Evolutionary conservation across 2,113 vertebrate genomes (phyloP).

Genomic region (Chloroceryle aenea): DNA sequence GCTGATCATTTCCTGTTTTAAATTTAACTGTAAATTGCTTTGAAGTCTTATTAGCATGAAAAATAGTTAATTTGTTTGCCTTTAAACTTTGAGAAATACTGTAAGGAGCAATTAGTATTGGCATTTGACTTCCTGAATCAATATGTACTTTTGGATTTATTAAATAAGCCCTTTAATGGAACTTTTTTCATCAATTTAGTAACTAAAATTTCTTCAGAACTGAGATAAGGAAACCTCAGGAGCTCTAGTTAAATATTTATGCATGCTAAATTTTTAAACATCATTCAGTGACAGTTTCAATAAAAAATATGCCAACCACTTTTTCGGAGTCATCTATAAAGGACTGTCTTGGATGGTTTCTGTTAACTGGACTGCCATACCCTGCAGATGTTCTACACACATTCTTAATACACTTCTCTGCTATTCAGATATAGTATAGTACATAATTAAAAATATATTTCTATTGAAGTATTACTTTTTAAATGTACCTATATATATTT

Average conservation of each 20-base stretch:
- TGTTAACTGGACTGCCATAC: not conserved
- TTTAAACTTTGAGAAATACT: conserved; percentile 8
- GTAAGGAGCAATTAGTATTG: conserved; percentile 2
- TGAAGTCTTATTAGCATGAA: not conserved
- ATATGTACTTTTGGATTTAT: not conserved
- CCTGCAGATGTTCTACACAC: not conserved
- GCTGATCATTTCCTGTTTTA: not conserved
- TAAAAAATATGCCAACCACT: not conserved
- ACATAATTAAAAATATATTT: not conserved
- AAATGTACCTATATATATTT: not conserved
- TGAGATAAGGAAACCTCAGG: not conserved
- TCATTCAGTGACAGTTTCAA: conserved; percentile 18
- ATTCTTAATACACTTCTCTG: not conserved
- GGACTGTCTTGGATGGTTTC: not conserved
- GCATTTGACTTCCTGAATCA: not conserved
- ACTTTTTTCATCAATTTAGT: conserved; percentile 22
- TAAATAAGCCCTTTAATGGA: not conserved
- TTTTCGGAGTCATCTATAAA: not conserved
- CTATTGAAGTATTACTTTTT: not conserved
- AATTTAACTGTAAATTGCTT: not conserved
- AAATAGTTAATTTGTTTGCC: conserved; percentile 4
- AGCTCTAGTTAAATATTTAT: conserved; percentile 53
- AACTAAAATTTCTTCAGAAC: conserved; percentile 1
- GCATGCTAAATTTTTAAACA: conserved; percentile 47
- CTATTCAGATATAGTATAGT: not conserved